A percentile compares a stretch with the other conserved stretches of the same genome.
Evolutionary conservation across 2,888 invertebrate species (phyloP).

Genomic region (Acanthosepion esculentum): DNA sequence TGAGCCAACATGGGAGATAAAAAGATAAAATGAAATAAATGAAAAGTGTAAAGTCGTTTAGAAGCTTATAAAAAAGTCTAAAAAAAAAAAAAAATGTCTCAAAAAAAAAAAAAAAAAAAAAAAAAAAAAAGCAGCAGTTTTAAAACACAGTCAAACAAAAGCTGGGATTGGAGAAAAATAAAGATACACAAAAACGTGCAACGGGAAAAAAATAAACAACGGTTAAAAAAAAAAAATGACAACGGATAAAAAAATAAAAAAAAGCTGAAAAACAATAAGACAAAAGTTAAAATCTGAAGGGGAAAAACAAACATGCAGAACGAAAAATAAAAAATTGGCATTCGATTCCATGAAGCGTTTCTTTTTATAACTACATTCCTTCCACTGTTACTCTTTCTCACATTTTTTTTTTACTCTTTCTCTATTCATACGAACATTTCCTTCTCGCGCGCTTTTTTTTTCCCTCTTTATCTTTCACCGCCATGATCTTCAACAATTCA

Average conservation of each 20-base stretch:
- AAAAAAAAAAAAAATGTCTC: too few relatives aligned
- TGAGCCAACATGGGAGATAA: too few relatives aligned
- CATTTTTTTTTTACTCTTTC: too few relatives aligned
- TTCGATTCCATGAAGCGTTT: neutral
- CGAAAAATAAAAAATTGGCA: neutral
- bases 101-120: too few relatives aligned
- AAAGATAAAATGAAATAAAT: too few relatives aligned
- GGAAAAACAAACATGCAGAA: neutral
- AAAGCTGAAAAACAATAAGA: neutral
- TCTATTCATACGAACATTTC: neutral
- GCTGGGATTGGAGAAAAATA: neutral
- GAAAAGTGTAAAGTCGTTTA: too few relatives aligned
- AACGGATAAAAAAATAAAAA: neutral
- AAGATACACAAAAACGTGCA: neutral
- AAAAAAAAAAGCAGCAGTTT: too few relatives aligned
- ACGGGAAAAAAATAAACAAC: neutral
- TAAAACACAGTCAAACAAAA: neutral
- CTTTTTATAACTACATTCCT: neutral
- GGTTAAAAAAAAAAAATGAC: neutral
- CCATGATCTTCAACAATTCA: neutral
- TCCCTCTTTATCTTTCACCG: neutral
- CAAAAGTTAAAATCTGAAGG: neutral
- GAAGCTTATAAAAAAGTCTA: too few relatives aligned
- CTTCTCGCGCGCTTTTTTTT: neutral
- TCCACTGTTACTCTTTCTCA: neutral